Conservation (phyloP, 2,888 invertebrate species). For the Dicranocentrus wangi region DNA sequence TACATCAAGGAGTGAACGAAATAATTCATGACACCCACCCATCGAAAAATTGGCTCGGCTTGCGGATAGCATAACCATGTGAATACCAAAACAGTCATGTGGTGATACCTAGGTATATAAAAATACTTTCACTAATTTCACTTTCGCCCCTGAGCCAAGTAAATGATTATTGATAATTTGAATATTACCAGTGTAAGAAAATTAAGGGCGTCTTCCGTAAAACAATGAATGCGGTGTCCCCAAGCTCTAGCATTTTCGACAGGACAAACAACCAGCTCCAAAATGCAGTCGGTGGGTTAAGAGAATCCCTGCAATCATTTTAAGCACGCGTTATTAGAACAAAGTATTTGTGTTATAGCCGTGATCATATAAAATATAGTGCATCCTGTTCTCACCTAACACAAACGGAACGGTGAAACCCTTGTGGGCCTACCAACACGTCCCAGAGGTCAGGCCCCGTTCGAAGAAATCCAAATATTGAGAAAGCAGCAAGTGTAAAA, state of each 20-base stretch:
- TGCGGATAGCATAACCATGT: constrained; percentile 66
- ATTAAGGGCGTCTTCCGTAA: constrained; percentile 69
- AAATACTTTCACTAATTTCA: too few species aligned
- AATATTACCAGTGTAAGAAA: constrained; percentile 70
- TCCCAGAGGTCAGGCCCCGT: constrained; percentile 66
- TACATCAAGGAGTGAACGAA: constrained; percentile 71
- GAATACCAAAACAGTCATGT: constrained; percentile 68
- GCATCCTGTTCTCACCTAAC: constrained; percentile 54
- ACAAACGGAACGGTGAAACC: constrained; percentile 67
- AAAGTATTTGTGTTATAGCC: too few species aligned
- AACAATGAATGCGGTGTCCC: constrained; percentile 70
- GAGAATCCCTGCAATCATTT: constrained; percentile 57
- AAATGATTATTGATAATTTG: background rate
- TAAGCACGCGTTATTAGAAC: too few species aligned
- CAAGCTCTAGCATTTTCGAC: constrained; percentile 66
- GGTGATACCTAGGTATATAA: constrained; percentile 68
- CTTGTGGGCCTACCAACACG: constrained; percentile 54
- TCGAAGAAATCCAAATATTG: constrained; percentile 64
- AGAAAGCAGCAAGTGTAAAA: constrained; percentile 64
- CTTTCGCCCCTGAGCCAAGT: too few species aligned
- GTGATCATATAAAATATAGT: background rate
- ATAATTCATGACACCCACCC: constrained; percentile 71
- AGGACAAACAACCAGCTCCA: constrained; percentile 66
- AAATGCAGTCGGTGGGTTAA: constrained; percentile 69
- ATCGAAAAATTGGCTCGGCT: constrained; percentile 69